A percentile compares a stretch with the other conserved stretches of the same genome.
Evolutionary conservation across 2,113 vertebrate genomes (phyloP).

Genomic region (Casuarius casuarius): DNA sequence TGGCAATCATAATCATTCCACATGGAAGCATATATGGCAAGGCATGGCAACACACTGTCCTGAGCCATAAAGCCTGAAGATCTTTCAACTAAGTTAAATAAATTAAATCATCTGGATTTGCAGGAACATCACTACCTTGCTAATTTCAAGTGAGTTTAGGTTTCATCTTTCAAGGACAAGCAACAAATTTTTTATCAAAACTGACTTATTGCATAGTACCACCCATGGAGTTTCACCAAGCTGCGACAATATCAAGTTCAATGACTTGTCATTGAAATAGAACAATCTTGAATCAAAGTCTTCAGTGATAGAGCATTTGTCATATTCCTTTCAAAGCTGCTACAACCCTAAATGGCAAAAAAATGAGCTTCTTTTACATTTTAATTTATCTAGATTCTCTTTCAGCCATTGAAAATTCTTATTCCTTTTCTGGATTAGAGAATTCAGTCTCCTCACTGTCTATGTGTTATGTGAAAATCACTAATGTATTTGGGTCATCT

Average conservation of each 20-base stretch:
- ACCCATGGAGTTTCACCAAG: background rate
- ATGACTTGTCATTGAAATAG: background rate
- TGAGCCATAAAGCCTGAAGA: background rate
- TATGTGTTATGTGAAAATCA: background rate
- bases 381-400: background rate
- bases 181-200: background rate
- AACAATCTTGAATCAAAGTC: background rate
- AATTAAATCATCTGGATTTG: background rate
- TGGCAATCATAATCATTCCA: background rate
- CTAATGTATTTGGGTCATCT: background rate
- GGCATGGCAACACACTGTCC: background rate
- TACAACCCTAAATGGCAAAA: background rate
- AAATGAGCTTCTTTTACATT: background rate
- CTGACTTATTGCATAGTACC: background rate
- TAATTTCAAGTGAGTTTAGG: background rate
- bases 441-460: background rate
- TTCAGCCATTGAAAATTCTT: background rate
- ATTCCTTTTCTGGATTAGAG: background rate
- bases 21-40: accelerated
- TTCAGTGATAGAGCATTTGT: background rate
- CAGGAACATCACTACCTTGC: background rate
- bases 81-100: background rate
- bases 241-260: background rate
- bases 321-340: background rate
- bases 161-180: background rate